phyloP scores from a whole-genome alignment of 2,113 vertebrate species.

The Butorides virescens region DNA sequence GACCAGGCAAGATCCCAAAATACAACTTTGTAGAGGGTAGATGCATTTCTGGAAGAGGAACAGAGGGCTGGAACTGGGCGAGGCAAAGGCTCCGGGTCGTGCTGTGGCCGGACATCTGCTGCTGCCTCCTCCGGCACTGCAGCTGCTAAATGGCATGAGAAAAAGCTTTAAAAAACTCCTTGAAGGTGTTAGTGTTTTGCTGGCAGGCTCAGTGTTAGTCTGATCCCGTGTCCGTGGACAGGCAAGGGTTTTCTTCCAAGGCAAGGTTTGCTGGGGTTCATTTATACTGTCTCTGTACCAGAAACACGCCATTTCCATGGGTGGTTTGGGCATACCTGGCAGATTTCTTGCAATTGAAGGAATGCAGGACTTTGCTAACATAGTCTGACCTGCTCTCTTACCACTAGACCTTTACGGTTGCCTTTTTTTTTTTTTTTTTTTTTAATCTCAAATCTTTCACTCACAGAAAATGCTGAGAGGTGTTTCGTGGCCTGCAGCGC shows the following conservation, averaged over 20 bases:
- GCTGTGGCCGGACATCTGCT: neutral
- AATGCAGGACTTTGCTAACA: neutral
- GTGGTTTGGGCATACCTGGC: neutral
- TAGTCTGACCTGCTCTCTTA: neutral
- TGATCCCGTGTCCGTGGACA: neutral
- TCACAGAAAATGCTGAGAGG: neutral
- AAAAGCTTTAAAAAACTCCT: neutral
- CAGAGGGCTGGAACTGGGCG: neutral
- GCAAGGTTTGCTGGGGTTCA: neutral
- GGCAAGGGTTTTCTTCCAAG: neutral
- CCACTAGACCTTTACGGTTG: neutral
- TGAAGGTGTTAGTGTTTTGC: neutral
- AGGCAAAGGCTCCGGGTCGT: neutral
- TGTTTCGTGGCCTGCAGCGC: neutral
- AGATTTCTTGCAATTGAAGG: neutral
- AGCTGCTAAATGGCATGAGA: neutral
- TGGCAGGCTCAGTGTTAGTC: neutral
- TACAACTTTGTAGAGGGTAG: neutral
- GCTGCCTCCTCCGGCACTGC: neutral
- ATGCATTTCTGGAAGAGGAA: neutral
- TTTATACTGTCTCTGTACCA: neutral
- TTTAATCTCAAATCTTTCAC: neutral
- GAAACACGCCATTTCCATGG: neutral
- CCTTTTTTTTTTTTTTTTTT: neutral
- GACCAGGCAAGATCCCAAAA: neutral